Evolutionary conservation across 37 sponge, comb jelly and placozoan species (phyloP), one percentile per base, ranked within the genome.

Genomic region (Petrosia ficiformis): DNA sequence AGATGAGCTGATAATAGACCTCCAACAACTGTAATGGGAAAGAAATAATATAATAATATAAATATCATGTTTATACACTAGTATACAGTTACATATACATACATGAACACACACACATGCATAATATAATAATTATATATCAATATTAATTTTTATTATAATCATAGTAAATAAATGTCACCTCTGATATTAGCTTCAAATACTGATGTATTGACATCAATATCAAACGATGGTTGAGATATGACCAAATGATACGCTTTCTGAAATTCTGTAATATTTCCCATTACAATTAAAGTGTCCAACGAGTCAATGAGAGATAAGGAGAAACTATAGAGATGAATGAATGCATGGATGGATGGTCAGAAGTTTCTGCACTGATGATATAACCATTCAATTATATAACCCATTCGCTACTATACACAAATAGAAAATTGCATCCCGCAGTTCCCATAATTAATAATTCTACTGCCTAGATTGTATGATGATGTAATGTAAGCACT

Each of bases 111-210:
- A n/a, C n/a, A n/a, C n/a, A n/a, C n/a, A n/a, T n/a, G n/a, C n/a
- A n/a, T n/a, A n/a, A n/a, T n/a, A n/a, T n/a, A n/a, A n/a, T n/a
- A n/a, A 72, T 24, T 3, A 2, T 2, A 61, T 31, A 22, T 2
- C 30, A 31, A 4, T 6, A 35, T 22, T 72, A 35, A 52, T 14
- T 4, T 72, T 32, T 25, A 34, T 6, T 32, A 77, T 31, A 77
- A 11, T 30, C 25, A 24, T 36, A 59, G 8, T 35, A 78, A 69
- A 48, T 70, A 8, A 48, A 8, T 48, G 54, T 8, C 14, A 48
- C 54, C 54, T 48, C 91, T 42, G 57, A 90, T 90, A 37, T 90
- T 90, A 28, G 91, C 84, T 73, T 90, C 91, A 80, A 90, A 90
- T 42, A 90, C 91, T 40, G 86, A 86, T 1, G 79, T 80, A 54